Evolutionary conservation across 2,797 vertebrate species (phyloP).

Genomic region (Hypotaenidia philippensis): DNA sequence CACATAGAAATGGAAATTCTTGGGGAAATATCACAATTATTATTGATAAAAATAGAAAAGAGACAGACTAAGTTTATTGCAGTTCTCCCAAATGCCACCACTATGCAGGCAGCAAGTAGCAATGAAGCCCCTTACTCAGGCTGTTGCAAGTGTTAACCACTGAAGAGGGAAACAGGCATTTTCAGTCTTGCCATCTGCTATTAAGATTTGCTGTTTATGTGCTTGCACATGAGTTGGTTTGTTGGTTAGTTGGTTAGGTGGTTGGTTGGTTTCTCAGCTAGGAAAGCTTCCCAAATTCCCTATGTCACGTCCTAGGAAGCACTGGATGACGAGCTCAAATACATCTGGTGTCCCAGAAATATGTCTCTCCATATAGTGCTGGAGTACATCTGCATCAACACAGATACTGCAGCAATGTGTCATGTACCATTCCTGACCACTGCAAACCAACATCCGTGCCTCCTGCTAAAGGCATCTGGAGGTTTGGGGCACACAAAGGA

Average conservation of each 20-base stretch:
- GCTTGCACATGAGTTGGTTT: neutral
- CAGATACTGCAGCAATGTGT: neutral
- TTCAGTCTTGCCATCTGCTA: neutral
- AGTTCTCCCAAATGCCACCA: neutral
- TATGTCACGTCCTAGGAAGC: neutral
- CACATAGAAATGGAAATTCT: neutral
- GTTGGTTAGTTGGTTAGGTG: neutral
- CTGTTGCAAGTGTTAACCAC: neutral
- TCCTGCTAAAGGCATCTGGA: neutral
- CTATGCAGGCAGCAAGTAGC: neutral
- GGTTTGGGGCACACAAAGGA: neutral
- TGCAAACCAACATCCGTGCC: neutral
- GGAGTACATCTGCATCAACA: neutral
- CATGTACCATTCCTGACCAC: accelerated
- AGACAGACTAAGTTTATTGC: neutral
- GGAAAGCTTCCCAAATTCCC: neutral
- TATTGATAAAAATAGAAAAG: neutral
- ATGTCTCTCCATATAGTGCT: neutral
- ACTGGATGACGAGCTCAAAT: neutral
- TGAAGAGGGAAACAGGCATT: neutral
- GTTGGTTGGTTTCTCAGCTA: neutral
- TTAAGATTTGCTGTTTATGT: neutral
- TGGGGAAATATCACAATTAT: neutral
- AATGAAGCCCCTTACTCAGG: neutral
- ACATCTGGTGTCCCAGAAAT: neutral